These are phyloP conservation scores for Bufo bufo DNA, from an alignment of 2,113 vertebrate genomes.

Conservation along the genomic window DNA sequence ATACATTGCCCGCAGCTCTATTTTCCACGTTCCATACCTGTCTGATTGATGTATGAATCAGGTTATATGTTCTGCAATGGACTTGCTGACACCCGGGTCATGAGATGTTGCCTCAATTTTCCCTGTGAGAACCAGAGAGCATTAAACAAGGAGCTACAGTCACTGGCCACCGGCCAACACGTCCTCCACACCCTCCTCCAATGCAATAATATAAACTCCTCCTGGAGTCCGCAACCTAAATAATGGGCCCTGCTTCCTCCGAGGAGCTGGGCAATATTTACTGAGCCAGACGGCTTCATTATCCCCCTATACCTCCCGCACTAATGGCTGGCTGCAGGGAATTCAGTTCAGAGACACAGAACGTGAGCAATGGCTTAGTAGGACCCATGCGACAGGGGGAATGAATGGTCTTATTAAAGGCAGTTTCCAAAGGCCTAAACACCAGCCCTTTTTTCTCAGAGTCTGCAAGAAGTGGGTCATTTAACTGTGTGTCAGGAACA, in stretches of 20 bases:
- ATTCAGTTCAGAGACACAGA: slow-evolving; percentile 67
- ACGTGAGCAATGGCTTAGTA: slow-evolving; percentile 74
- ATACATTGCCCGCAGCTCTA: background rate
- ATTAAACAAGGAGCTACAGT: background rate
- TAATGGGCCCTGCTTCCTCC: slow-evolving; percentile 69
- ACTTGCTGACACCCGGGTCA: background rate
- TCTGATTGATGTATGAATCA: slow-evolving; percentile 16
- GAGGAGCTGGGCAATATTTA: slow-evolving; percentile 74
- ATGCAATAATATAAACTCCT: slow-evolving; percentile 70
- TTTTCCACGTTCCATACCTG: background rate
- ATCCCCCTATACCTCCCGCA: slow-evolving; percentile 69
- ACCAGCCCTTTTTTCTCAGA: slow-evolving; percentile 78
- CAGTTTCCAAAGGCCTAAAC: slow-evolving; percentile 76
- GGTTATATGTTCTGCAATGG: background rate
- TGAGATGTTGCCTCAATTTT: slow-evolving; percentile 14
- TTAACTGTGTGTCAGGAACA: slow-evolving; percentile 72
- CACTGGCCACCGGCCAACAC: slow-evolving; percentile 55
- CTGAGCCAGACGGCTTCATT: slow-evolving; percentile 75
- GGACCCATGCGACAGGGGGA: slow-evolving; percentile 68
- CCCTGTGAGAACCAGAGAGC: background rate
- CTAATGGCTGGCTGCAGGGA: slow-evolving; percentile 74
- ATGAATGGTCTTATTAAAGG: slow-evolving; percentile 80
- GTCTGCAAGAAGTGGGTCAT: slow-evolving; percentile 78
- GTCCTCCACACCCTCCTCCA: slow-evolving; percentile 65
- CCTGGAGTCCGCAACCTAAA: slow-evolving; percentile 69